These are phyloP conservation scores for Beris chalybata DNA, from an alignment of 2,888 invertebrate species.

Conservation along the genomic window DNA sequence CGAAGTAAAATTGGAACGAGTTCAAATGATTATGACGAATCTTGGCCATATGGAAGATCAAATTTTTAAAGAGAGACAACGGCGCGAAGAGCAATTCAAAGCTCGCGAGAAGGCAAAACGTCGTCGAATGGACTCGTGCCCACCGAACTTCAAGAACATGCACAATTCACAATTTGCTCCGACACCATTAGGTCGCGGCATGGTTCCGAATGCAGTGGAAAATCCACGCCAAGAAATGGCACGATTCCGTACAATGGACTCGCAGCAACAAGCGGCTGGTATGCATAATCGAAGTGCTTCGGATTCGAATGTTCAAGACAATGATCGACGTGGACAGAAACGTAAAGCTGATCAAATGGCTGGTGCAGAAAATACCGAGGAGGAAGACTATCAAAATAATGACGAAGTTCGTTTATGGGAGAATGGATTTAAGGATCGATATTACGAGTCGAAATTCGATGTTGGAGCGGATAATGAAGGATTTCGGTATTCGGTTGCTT, in stretches of 20 bases:
- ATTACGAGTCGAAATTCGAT: conserved; percentile 94
- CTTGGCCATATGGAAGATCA: conserved; percentile 94
- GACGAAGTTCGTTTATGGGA: conserved; percentile 95
- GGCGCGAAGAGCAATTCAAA: conserved; percentile 80
- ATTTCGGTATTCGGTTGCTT: conserved; percentile 89
- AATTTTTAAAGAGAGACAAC: conserved; percentile 91
- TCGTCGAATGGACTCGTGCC: conserved; percentile 57
- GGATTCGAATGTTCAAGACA: conserved; percentile 55
- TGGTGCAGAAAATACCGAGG: conserved; percentile 56
- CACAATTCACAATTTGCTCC: conserved; percentile 81
- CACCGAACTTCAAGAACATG: conserved; percentile 69
- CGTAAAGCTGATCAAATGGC: conserved; percentile 58
- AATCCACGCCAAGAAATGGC: conserved; percentile 76
- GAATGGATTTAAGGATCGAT: conserved; percentile 96
- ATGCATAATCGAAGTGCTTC: conserved; percentile 44
- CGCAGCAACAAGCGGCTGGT: conserved; percentile 44
- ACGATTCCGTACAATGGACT: conserved; percentile 65
- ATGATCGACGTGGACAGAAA: conserved; percentile 55
- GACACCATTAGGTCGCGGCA: conserved; percentile 63
- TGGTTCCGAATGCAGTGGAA: conserved; percentile 59
- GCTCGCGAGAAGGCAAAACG: conserved; percentile 75
- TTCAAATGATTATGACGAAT: conserved; percentile 93
- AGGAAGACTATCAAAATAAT: conserved; percentile 73
- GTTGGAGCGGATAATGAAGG: conserved; percentile 72
- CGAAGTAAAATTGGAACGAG: conserved; percentile 87